A percentile compares a stretch with the other conserved stretches of the same genome.
These are phyloP conservation scores for Hypomesus transpacificus DNA, from an alignment of 2,113 vertebrate species.

Conservation along the genomic window DNA sequence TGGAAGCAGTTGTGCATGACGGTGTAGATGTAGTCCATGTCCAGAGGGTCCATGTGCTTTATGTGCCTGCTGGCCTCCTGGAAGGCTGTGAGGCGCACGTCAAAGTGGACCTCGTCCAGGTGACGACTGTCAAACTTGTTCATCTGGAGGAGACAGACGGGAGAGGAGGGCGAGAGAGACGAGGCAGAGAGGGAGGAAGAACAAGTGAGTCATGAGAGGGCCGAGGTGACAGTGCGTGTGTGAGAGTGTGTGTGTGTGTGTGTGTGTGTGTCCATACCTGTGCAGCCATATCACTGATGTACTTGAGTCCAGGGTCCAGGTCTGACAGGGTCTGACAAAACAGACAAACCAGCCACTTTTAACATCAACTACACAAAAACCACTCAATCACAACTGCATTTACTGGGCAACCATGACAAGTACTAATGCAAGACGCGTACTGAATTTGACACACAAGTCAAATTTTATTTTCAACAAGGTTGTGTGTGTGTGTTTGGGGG, in stretches of 20 bases:
- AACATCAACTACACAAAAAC: no score
- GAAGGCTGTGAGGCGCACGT: slow-evolving; percentile 85
- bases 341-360: neutral
- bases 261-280: slow-evolving; percentile 72
- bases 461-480: neutral
- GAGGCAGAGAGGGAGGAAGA: neutral
- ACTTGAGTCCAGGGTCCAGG: slow-evolving; percentile 76
- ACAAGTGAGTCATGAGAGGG: neutral
- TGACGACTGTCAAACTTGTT: slow-evolving; percentile 91
- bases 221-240: neutral
- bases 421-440: neutral
- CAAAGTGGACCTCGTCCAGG: slow-evolving; percentile 91
- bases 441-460: neutral
- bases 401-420: neutral
- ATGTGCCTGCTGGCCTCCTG: slow-evolving; percentile 76
- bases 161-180: neutral
- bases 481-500: neutral
- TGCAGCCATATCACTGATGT: slow-evolving; percentile 81
- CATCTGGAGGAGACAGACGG: slow-evolving; percentile 68
- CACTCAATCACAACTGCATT: no score
- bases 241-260: neutral
- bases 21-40: slow-evolving; percentile 77
- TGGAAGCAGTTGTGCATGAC: slow-evolving; percentile 94
- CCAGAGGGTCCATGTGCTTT: slow-evolving; percentile 80
- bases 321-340: slow-evolving; percentile 81